Evolutionary conservation across 2,797 vertebrate species (phyloP), one percentile per base, ranked within the genome.

Genomic region (Austrolebias charrua): DNA sequence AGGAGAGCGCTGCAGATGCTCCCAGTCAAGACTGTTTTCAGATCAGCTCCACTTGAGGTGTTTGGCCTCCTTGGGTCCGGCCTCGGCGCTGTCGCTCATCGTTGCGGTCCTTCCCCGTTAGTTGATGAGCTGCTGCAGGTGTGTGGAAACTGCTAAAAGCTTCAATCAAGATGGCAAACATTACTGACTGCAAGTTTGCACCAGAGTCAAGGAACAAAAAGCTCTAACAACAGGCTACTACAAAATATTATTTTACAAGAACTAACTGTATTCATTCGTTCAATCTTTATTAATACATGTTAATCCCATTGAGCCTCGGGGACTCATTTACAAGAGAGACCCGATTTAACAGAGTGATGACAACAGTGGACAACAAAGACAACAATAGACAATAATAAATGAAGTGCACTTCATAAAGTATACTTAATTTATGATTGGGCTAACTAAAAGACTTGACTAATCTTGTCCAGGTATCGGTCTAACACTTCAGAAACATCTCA

Each of bases 1-100:
- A 4, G 5, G 48, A 29, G 61, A 58, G 63, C 0, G 38, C 18
- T 68, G 70, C 77, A 73, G 76, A 72, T 66, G 72, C 62, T 79
- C 68, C 54, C 61, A 60, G 64, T 71, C 55, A 24, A 63, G 60
- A 67, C 46, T 56, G 56, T 69, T 8, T 9, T 35, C 67, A 63
- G 55, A 67, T 71, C 8, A 19, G 53, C 56, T 71, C 47, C 46
- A 5, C 56, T 67, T 35, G 13, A 28, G 48, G 43, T 35, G 16
- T 40, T 35, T 6, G 38, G 35, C 73, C 45, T 66, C 42, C 58
- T 51, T 20, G 49, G 63, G 53, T 64, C 69, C 44, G 12, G 29
- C 29, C 58, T 57, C 60, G 4, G 51, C 54, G 70, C 49, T 4
- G 44, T 53, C 69, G 72, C 64, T 54, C 62, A 62, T 74, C 79